Percentiles rank a stretch among this genome's conserved stretches.
Conservation (phyloP, 2,113 vertebrate species). For the Mohoua ochrocephala region DNA sequence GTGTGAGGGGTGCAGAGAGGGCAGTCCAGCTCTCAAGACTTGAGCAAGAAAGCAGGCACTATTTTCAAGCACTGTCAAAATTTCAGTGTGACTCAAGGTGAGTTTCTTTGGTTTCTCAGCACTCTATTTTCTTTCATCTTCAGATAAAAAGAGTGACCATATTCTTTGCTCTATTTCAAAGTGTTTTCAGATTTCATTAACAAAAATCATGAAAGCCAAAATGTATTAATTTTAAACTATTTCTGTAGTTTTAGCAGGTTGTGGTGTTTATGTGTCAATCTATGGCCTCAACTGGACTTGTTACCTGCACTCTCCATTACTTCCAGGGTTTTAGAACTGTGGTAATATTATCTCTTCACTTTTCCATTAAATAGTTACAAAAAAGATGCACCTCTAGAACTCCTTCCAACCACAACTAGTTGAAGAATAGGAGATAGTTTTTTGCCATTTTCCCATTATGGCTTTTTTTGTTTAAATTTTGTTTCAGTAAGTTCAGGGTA, state of each 20-base stretch:
- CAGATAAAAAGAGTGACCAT: not conserved
- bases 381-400: not conserved
- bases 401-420: not conserved
- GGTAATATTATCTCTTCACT: not conserved
- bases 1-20: not conserved
- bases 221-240: not conserved
- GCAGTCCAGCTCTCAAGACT: not conserved
- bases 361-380: not conserved
- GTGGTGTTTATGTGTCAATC: not conserved
- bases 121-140: not conserved
- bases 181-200: not conserved
- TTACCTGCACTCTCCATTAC: not conserved
- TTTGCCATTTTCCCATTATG: not conserved
- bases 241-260: not conserved
- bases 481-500: not conserved
- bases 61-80: not conserved
- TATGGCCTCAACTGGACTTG: not conserved
- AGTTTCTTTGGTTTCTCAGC: not conserved
- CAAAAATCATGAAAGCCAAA: not conserved
- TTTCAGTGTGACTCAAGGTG: not conserved
- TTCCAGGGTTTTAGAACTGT: not conserved
- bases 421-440: not conserved
- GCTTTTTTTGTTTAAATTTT: not conserved
- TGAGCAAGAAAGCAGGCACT: not conserved
- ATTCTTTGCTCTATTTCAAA: not conserved